These are phyloP conservation scores for Lycodopsis pacificus DNA, from an alignment of 2,797 vertebrate genomes.

Conservation along the genomic window DNA sequence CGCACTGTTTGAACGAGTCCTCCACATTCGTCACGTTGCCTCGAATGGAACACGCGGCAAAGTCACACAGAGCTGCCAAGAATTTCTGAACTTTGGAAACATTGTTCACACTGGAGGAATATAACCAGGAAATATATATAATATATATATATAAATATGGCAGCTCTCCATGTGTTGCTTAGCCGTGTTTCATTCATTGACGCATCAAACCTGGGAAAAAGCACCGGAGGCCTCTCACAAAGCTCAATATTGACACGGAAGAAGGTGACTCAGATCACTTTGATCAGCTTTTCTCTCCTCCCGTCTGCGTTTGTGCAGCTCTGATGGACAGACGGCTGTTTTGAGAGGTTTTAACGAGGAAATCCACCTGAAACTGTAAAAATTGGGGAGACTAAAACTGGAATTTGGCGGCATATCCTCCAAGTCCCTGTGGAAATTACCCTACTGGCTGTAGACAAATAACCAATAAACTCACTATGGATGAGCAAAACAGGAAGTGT, in stretches of 20 bases:
- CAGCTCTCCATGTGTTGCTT: neutral
- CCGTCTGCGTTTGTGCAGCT: neutral
- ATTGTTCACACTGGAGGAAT: neutral
- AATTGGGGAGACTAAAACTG: neutral
- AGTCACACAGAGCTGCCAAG: conserved; percentile 59
- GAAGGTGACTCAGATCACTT: neutral
- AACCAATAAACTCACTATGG: neutral
- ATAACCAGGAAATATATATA: conserved; percentile 2
- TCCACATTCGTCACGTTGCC: conserved; percentile 64
- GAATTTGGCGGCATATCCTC: neutral
- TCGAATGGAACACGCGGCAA: conserved; percentile 74
- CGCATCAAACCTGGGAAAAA: neutral
- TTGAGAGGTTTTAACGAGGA: neutral
- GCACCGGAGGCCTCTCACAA: too few species aligned
- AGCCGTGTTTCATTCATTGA: too few species aligned
- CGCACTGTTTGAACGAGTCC: conserved; percentile 35
- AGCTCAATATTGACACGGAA: neutral
- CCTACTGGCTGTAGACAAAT: neutral
- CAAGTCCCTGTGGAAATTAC: neutral
- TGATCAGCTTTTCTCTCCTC: neutral
- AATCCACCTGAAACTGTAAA: neutral
- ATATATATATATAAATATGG: neutral
- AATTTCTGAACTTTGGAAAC: conserved; percentile 18
- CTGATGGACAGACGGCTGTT: neutral
- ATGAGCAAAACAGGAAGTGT: neutral